Evolutionary conservation across 1,140 invertebrate genomes (phyloP).

Genomic region (Cydia fagiglandana): DNA sequence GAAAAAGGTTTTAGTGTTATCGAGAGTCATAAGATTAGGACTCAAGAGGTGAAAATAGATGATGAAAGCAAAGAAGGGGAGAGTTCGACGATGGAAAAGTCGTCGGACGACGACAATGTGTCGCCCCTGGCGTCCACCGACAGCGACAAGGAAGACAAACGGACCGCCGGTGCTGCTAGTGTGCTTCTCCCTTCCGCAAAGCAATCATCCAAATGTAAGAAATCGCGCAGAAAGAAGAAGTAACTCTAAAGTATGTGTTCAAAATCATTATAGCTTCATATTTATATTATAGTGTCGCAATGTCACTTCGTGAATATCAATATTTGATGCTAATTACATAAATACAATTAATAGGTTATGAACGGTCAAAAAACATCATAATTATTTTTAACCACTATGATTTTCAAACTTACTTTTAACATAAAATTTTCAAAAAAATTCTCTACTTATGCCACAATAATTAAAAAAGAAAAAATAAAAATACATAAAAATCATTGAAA

Average conservation of each 20-base stretch:
- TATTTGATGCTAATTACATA: constrained; percentile 50
- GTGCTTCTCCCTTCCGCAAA: constrained; percentile 54
- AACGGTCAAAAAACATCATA: constrained; percentile 56
- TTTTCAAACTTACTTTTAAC: constrained; percentile 7
- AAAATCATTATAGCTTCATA: constrained; percentile 44
- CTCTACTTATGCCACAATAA: constrained; percentile 10
- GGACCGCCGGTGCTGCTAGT: constrained; percentile 47
- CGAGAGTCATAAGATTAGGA: constrained; percentile 69
- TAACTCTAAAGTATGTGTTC: constrained; percentile 58
- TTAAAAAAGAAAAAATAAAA: constrained; percentile 20
- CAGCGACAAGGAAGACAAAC: constrained; percentile 71
- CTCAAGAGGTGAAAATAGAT: constrained; percentile 65
- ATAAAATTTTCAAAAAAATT: background rate
- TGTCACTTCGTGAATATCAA: constrained; percentile 37
- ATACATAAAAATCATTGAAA: constrained; percentile 15
- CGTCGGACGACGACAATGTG: constrained; percentile 71
- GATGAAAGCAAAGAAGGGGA: constrained; percentile 59
- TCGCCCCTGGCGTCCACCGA: constrained; percentile 69
- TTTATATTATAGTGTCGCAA: constrained; percentile 37
- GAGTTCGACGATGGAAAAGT: constrained; percentile 68
- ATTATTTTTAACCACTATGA: constrained; percentile 40
- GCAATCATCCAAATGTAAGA: constrained; percentile 66
- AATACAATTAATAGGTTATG: constrained; percentile 10
- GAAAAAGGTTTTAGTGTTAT: constrained; percentile 69
- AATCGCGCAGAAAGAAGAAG: constrained; percentile 72